Evolutionary conservation across 2,797 vertebrate genomes (phyloP).

Genomic region (Typhlichthys eigenmanni): DNA sequence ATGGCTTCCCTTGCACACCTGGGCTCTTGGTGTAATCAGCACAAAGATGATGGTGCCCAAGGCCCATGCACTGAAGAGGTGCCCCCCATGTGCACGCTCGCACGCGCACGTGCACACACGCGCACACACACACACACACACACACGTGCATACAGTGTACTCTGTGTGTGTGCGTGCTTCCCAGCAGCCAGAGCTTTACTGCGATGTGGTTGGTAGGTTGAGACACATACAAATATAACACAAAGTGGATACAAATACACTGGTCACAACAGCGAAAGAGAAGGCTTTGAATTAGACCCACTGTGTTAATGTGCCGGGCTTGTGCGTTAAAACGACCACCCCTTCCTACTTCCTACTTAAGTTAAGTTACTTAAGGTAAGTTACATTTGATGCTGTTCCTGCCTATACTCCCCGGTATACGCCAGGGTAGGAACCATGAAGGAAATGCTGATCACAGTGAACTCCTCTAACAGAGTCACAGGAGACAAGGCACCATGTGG

Average conservation of each 20-base stretch:
- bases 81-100: neutral
- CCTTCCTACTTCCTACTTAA: too few relatives aligned
- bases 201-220: too few relatives aligned
- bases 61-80: neutral
- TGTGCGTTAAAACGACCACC: too few relatives aligned
- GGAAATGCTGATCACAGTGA: slow-evolving; percentile 59
- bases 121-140: neutral
- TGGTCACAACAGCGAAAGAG: too few relatives aligned
- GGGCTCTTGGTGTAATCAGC: slow-evolving; percentile 5
- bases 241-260: neutral
- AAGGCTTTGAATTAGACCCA: too few relatives aligned
- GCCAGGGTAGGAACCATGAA: slow-evolving; percentile 15
- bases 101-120: slow-evolving; percentile 1
- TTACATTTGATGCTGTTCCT: too few relatives aligned
- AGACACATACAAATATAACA: neutral
- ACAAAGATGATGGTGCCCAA: slow-evolving; percentile 12
- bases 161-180: too few relatives aligned
- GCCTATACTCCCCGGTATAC: neutral
- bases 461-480: slow-evolving; percentile 67
- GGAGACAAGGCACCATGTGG: slow-evolving; percentile 54
- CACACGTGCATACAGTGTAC: neutral
- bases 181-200: neutral
- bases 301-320: too few relatives aligned
- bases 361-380: too few relatives aligned
- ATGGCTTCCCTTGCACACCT: slow-evolving; percentile 37